Base-by-base conservation (phyloP, 92 coral and sea anemone species). In the Epizoanthus illoricatus region DNA sequence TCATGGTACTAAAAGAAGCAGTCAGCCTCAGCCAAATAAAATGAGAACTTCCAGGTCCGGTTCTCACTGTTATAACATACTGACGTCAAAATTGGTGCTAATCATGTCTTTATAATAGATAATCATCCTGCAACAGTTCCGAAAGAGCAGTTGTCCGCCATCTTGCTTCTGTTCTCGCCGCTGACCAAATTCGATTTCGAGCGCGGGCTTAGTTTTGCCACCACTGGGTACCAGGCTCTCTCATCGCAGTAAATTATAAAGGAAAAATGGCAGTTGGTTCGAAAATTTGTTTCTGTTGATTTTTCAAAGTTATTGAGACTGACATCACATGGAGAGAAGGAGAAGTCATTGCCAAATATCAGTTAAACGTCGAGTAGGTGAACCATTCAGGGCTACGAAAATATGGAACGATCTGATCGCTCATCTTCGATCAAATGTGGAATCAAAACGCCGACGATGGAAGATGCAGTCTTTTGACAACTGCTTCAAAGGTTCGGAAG, bases 351-450 rank as follows among this genome's bases (percentile, higher is more conserved):
- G 82, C 23, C 82, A 78, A 62, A 23, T 78, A 20, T 64, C 72
- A 16, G 19, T 10, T 19, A 23, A 78, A 43, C 21, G 36, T 63
- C 59, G 47, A 20, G 71, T 42, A 20, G 58, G 28, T 72, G 92
- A 91, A 64, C 97, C 97, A 16, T 97, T 97, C 87, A 93, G 87
- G 81, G 99, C 99, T 15, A 97, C 99, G 60, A 92, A 92, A 85
- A 97, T 97, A 75, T 97, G 99, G 99, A 93, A 97, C 62, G 92
- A 88, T 4, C 86, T 97, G 71, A 88, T 97, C 41, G 88, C 85
- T 10, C 98, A 94, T 72, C 78, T 97, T 54, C 93, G 86, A 80
- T 42, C 91, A 69, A 87, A 86, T 36, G 81, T 97, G n/a, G 97
- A 94, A 23, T 89, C 90, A 15, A 88, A 91, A 41, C 90, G 90